Evolutionary conservation across 2,797 vertebrate species (phyloP).

Genomic region (Onychomys torridus): DNA sequence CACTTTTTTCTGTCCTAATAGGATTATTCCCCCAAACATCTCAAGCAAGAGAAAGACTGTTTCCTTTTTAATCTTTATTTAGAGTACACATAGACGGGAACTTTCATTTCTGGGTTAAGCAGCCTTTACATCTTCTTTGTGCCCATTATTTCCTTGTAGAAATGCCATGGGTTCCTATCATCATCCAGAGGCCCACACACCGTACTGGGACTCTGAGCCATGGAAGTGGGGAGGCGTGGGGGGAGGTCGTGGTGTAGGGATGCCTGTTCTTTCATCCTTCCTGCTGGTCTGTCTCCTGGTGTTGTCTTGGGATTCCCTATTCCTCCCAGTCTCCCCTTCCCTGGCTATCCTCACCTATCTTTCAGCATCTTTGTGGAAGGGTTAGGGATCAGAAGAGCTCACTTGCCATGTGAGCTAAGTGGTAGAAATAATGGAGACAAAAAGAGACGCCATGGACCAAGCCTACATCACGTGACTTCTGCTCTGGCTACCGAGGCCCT

Average conservation of each 20-base stretch:
- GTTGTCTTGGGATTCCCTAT: background rate
- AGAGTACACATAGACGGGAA: conserved; percentile 47
- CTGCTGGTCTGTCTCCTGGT: too few species aligned
- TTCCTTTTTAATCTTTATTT: conserved; percentile 71
- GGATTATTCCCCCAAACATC: conserved; percentile 67
- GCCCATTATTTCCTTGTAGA: background rate
- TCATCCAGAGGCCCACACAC: background rate
- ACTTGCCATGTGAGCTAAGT: background rate
- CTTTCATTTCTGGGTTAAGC: conserved; percentile 46
- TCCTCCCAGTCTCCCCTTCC: background rate
- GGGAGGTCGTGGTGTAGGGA: background rate
- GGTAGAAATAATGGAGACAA: too few species aligned
- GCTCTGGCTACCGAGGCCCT: background rate
- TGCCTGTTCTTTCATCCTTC: background rate
- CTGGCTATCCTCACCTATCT: background rate
- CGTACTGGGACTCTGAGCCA: background rate
- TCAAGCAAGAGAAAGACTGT: conserved; percentile 54
- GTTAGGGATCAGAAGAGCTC: background rate
- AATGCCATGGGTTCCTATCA: rapidly evolving
- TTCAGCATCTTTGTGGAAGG: background rate
- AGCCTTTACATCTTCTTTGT: background rate
- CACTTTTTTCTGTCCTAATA: conserved; percentile 45
- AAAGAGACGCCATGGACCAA: background rate
- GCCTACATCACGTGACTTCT: rapidly evolving
- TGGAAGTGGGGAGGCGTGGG: rapidly evolving